Conservation (phyloP, 2,888 invertebrate genomes). For the Lutraria lutraria region DNA sequence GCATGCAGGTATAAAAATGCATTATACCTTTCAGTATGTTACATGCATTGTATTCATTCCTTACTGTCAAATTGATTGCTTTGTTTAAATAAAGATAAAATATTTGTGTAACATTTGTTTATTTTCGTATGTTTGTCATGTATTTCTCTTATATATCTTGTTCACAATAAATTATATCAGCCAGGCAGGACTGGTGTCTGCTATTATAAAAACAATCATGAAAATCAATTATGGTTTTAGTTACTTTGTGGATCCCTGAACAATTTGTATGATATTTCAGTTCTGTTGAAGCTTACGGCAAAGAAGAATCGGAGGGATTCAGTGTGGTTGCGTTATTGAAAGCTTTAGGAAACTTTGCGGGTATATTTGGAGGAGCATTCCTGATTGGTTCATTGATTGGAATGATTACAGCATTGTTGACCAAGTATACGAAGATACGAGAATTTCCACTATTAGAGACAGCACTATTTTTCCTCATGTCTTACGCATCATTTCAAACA, state of each 20-base stretch:
- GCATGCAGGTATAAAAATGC: background rate
- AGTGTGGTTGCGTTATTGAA: slow-evolving; percentile 94
- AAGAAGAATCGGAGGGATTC: slow-evolving; percentile 75
- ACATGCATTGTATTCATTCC: too few species aligned
- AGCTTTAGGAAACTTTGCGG: slow-evolving; percentile 96
- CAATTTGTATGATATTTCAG: slow-evolving; percentile 65
- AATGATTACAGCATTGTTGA: slow-evolving; percentile 94
- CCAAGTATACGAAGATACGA: slow-evolving; percentile 96
- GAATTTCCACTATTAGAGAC: slow-evolving; percentile 98
- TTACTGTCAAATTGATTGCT: too few species aligned
- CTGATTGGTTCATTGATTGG: slow-evolving; percentile 97
- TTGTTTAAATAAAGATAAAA: too few species aligned
- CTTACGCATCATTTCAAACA: slow-evolving; percentile 98
- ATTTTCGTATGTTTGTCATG: too few species aligned
- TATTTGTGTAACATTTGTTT: too few species aligned
- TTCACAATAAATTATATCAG: too few species aligned
- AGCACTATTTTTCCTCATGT: slow-evolving; percentile 98
- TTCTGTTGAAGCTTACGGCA: slow-evolving; percentile 81
- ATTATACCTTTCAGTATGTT: too few species aligned
- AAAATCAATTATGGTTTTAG: too few species aligned
- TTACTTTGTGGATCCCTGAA: too few species aligned
- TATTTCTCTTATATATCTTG: too few species aligned
- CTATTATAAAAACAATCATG: too few species aligned
- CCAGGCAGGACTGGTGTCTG: too few species aligned
- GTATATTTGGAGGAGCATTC: slow-evolving; percentile 96